Conservation (phyloP, 2,888 invertebrate species). For the Xylophagus ater region DNA sequence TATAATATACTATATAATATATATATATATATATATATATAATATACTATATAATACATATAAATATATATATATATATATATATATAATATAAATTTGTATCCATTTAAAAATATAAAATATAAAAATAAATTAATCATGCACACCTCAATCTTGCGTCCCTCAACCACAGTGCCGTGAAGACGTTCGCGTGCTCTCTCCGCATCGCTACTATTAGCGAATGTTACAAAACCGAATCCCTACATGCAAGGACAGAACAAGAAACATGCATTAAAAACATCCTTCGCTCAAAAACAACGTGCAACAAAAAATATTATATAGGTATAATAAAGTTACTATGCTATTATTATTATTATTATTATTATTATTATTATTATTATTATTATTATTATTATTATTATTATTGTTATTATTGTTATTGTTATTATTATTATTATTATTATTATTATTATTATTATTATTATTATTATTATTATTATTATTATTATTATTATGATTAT, state of each 20-base stretch:
- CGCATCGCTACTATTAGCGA: conserved; percentile 99
- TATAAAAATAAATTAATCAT: conserved; percentile 62
- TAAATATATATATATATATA: no score
- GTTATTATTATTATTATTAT: no score
- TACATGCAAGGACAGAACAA: conserved; percentile 92
- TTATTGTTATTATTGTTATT: no score
- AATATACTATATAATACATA: no score
- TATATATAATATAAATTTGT: no score
- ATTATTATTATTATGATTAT: no score
- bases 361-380: conserved; percentile 4
- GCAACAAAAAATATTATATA: conserved; percentile 57
- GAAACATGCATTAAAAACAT: conserved; percentile 73
- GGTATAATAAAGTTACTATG: conserved; percentile 12
- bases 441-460: no score
- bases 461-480: conserved; percentile 6
- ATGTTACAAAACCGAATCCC: conserved; percentile 99
- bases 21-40: no score
- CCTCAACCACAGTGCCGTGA: conserved; percentile 99
- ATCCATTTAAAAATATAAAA: no score
- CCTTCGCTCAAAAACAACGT: conserved; percentile 65
- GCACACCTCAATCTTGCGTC: conserved; percentile 99
- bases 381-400: conserved; percentile 4
- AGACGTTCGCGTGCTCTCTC: conserved; percentile 99
- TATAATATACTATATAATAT: no score
- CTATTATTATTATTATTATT: conserved; percentile 6